These are phyloP conservation scores for Sarcophaga carnaria DNA, from an alignment of 2,888 invertebrate species.

Conservation along the genomic window DNA sequence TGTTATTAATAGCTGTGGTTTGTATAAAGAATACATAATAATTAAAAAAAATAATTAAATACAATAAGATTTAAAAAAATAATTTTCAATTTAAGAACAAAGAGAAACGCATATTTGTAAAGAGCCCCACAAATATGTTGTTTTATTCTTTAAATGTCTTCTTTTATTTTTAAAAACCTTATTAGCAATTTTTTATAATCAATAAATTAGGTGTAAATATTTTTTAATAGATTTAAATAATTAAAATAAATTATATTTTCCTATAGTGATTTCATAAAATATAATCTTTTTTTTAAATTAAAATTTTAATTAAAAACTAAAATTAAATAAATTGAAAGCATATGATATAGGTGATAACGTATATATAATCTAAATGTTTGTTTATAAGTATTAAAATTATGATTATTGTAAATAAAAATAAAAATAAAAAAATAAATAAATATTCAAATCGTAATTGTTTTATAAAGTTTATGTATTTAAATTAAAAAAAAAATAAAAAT, in stretches of 20 bases:
- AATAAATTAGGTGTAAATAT: neutral
- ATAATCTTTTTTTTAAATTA: too few species aligned
- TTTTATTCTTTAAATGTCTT: conserved; percentile 3
- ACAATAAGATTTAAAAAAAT: neutral
- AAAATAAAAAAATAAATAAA: too few species aligned
- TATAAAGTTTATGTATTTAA: too few species aligned
- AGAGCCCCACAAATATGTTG: conserved; percentile 48
- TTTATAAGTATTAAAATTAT: too few species aligned
- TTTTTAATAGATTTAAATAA: neutral
- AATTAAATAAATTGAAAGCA: too few species aligned
- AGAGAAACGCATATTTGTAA: conserved; percentile 43
- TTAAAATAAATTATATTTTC: neutral
- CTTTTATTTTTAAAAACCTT: neutral
- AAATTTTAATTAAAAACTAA: too few species aligned
- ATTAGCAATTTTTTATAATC: neutral
- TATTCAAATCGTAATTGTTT: too few species aligned
- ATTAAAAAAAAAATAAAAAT: too few species aligned
- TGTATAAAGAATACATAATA: neutral
- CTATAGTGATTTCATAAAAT: neutral
- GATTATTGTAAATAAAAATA: too few species aligned
- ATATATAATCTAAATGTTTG: too few species aligned
- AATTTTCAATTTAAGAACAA: neutral
- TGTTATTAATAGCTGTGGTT: too few species aligned
- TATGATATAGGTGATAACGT: too few species aligned
- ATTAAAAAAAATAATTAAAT: neutral